Percentiles rank a stretch among this genome's conserved stretches.
Conservation (phyloP, 2,113 vertebrate genomes). For the Axis porcinus region DNA sequence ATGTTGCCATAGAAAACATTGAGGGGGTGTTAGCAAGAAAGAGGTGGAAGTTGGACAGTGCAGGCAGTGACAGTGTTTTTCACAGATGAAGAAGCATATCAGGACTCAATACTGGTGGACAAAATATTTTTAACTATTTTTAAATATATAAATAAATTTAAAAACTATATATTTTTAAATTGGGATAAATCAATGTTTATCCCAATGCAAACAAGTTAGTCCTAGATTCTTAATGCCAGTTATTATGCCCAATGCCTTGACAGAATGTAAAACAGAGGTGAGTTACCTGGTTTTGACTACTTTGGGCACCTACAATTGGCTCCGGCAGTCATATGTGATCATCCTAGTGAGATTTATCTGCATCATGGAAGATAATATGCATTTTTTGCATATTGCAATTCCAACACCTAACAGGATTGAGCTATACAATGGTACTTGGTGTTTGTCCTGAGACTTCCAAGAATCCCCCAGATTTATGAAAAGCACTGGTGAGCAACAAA, state of each 20-base stretch:
- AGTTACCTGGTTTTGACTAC: neutral
- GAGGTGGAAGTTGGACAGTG: neutral
- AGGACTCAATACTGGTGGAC: neutral
- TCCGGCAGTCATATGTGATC: neutral
- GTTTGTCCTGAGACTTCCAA: slow-evolving; percentile 6
- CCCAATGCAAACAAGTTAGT: too few species aligned
- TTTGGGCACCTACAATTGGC: neutral
- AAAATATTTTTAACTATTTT: neutral
- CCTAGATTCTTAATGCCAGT: too few species aligned
- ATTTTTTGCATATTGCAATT: neutral
- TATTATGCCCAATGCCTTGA: neutral
- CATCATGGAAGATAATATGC: neutral
- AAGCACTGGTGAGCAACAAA: neutral
- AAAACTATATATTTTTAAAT: too few species aligned
- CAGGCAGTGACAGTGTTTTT: neutral
- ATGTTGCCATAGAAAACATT: neutral
- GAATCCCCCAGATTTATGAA: neutral
- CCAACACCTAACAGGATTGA: neutral
- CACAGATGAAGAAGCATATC: neutral
- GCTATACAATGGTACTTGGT: neutral
- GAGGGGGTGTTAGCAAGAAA: neutral
- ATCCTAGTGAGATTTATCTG: neutral
- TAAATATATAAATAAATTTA: too few species aligned
- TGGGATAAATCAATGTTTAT: too few species aligned
- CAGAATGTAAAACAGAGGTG: neutral